Evolutionary conservation across 2,113 vertebrate species (phyloP).

Genomic region (Sinocyclocheilus anshuiensis): DNA sequence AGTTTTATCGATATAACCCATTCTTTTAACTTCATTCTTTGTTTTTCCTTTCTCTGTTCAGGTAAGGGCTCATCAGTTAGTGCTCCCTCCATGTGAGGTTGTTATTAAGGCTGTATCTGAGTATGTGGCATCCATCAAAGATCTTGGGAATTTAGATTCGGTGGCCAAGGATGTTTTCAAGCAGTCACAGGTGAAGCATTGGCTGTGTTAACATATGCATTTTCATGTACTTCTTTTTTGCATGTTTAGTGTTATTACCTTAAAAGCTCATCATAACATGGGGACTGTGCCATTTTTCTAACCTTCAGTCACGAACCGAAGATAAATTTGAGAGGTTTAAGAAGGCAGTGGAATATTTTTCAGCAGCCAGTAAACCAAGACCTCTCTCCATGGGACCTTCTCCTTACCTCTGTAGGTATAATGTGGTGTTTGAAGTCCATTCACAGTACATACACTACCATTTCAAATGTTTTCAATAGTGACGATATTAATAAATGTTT

Average conservation of each 20-base stretch:
- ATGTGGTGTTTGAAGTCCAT: conserved; percentile 14
- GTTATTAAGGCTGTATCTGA: conserved; percentile 93
- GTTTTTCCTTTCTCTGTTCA: conserved; percentile 53
- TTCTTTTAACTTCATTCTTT: background rate
- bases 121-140: conserved; percentile 88
- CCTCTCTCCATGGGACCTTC: conserved; percentile 81
- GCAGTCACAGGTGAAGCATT: conserved; percentile 83
- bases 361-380: conserved; percentile 85
- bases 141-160: conserved; percentile 83
- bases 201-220: background rate
- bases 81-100: conserved; percentile 90
- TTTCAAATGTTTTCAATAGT: background rate
- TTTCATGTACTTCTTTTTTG: background rate
- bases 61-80: conserved; percentile 90
- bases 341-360: conserved; percentile 92
- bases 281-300: conserved; percentile 16
- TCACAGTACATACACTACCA: background rate
- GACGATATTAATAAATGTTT: no score
- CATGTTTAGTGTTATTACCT: background rate
- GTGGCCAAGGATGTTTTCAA: conserved; percentile 92
- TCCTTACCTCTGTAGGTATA: conserved; percentile 84
- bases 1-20: background rate
- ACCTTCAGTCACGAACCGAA: conserved; percentile 85
- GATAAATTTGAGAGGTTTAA: conserved; percentile 92
- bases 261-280: background rate